phyloP scores from a whole-genome alignment of 2,113 vertebrate species.

The Podarcis raffonei region DNA sequence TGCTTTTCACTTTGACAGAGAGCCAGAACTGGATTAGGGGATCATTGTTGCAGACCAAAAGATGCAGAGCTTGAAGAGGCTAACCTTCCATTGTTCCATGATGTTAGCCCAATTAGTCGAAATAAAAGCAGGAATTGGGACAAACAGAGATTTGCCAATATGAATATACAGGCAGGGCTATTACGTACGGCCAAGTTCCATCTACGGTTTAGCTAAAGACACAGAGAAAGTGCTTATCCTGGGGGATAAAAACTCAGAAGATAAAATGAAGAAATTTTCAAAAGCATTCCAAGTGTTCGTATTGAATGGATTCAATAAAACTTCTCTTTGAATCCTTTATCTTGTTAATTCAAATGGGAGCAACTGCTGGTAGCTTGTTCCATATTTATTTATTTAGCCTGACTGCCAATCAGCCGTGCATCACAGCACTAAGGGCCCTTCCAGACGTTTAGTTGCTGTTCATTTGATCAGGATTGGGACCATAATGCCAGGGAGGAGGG shows the following conservation, averaged over 20 bases:
- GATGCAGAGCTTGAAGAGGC: conserved; percentile 6
- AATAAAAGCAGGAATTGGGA: conserved; percentile 7
- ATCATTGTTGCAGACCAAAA: not conserved
- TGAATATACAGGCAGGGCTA: conserved; percentile 12
- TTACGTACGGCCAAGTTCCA: not conserved
- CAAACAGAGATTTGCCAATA: conserved; percentile 17
- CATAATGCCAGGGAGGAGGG: not conserved
- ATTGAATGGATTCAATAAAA: not conserved
- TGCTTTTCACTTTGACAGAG: conserved; percentile 18
- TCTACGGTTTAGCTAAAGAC: not conserved
- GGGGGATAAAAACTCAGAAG: not conserved
- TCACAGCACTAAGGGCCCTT: not conserved
- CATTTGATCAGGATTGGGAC: not conserved
- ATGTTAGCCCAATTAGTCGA: conserved; percentile 11
- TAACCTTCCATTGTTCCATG: conserved; percentile 12
- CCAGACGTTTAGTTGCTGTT: not conserved
- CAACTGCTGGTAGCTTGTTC: not conserved
- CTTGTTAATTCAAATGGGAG: not conserved
- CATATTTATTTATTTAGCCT: no score
- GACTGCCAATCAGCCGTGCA: not conserved
- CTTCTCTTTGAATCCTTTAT: not conserved
- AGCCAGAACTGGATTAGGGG: conserved; percentile 12
- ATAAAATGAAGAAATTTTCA: not conserved
- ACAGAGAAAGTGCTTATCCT: not conserved
- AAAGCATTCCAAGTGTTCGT: not conserved